Conservation (phyloP, 2,797 vertebrate species). For the Petrocephalus schoutedeni region DNA sequence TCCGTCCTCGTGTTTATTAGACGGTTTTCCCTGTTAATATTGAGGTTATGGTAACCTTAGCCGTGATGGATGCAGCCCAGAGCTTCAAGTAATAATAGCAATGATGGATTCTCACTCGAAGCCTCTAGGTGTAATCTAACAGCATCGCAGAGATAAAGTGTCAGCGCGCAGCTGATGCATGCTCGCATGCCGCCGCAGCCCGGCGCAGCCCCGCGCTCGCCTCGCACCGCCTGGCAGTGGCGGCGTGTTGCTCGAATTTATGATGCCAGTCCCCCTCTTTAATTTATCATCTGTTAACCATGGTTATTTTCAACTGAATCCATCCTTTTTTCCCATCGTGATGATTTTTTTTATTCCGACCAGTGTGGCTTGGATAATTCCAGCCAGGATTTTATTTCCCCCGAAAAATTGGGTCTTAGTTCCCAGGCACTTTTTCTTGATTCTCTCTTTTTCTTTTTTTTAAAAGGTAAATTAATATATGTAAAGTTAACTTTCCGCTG, state of each 20-base stretch:
- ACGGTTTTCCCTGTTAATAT: slow-evolving; percentile 67
- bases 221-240: slow-evolving; percentile 69
- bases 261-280: slow-evolving; percentile 61
- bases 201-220: slow-evolving; percentile 37
- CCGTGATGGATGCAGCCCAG: slow-evolving; percentile 65
- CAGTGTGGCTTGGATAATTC: background rate
- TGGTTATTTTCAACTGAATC: slow-evolving; percentile 48
- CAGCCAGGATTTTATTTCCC: slow-evolving; percentile 2
- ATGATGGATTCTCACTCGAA: slow-evolving; percentile 63
- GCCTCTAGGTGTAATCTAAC: slow-evolving; percentile 72
- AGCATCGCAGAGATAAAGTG: slow-evolving; percentile 73
- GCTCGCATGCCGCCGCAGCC: slow-evolving; percentile 63
- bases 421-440: background rate
- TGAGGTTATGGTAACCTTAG: slow-evolving; percentile 75
- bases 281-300: slow-evolving; percentile 74
- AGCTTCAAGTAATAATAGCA: slow-evolving; percentile 67
- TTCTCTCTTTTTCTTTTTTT: background rate
- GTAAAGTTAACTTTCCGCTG: background rate
- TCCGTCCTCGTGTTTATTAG: slow-evolving; percentile 69
- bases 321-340: slow-evolving; percentile 44
- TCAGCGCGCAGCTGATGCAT: slow-evolving; percentile 61
- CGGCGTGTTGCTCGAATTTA: slow-evolving; percentile 63
- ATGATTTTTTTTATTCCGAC: slow-evolving; percentile 11
- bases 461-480: background rate
- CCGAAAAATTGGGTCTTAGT: background rate